Percentiles rank a stretch among this genome's conserved stretches.
These are phyloP conservation scores for Berghia stephanieae DNA, from an alignment of 1,140 invertebrate species.

Conservation along the genomic window DNA sequence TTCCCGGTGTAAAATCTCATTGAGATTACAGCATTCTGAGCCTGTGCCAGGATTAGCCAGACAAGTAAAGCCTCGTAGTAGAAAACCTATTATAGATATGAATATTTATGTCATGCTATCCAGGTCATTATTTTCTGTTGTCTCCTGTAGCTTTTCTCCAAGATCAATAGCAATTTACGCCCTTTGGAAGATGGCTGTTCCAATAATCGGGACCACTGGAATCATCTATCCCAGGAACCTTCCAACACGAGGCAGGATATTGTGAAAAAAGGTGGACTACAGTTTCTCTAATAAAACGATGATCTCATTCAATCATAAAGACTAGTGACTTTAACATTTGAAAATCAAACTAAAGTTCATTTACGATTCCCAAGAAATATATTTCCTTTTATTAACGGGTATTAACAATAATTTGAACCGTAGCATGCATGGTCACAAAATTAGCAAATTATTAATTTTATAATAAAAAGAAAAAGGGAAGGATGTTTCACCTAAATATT, in stretches of 20 bases:
- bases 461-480: no score
- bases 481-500: no score
- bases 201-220: slow-evolving; percentile 89
- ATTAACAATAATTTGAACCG: no score
- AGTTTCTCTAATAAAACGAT: background rate
- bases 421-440: no score
- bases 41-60: background rate
- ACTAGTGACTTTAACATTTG: no score
- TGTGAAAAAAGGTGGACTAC: background rate
- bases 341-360: background rate
- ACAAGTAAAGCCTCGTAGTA: background rate
- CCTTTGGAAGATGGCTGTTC: slow-evolving; percentile 87
- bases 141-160: slow-evolving; percentile 78
- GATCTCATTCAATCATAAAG: background rate
- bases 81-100: background rate
- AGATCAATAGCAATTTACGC: slow-evolving; percentile 90
- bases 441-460: no score
- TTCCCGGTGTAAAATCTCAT: background rate
- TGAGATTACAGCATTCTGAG: background rate
- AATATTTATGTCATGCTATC: slow-evolving; percentile 12
- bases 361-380: background rate
- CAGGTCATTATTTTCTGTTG: slow-evolving; percentile 28
- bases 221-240: no score
- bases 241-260: slow-evolving; percentile 73
- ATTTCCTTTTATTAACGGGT: background rate